A percentile compares a stretch with the other conserved stretches of the same genome.
Conservation (phyloP, 2,797 vertebrate species). For the Oryzias dopingdopingensis region DNA sequence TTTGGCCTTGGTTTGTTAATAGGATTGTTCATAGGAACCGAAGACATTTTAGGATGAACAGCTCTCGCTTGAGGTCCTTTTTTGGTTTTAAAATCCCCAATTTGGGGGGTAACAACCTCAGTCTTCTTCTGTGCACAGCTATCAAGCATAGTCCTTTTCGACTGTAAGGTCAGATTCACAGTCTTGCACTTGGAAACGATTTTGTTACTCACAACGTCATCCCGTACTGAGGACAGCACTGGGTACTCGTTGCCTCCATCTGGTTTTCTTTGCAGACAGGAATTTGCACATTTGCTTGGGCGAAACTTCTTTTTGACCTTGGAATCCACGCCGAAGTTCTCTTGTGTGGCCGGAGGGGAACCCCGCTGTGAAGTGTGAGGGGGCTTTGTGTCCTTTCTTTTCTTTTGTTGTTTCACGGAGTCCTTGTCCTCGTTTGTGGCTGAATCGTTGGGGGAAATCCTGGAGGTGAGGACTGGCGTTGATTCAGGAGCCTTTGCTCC, state of each 20-base stretch:
- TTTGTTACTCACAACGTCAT: constrained; percentile 83
- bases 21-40: constrained; percentile 77
- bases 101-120: constrained; percentile 73
- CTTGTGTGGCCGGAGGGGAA: constrained; percentile 78
- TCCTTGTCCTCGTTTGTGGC: constrained; percentile 72
- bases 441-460: constrained; percentile 41
- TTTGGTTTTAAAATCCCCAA: constrained; percentile 81
- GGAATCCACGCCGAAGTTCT: constrained; percentile 81
- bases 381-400: constrained; percentile 82
- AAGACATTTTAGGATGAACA: constrained; percentile 81
- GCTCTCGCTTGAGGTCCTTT: constrained; percentile 81
- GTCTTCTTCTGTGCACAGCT: constrained; percentile 80
- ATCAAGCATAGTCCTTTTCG: constrained; percentile 77
- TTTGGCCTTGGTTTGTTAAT: constrained; percentile 78
- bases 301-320: constrained; percentile 84
- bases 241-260: constrained; percentile 77
- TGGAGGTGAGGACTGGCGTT: constrained; percentile 51
- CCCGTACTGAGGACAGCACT: constrained; percentile 80
- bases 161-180: constrained; percentile 70
- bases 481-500: constrained; percentile 68
- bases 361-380: constrained; percentile 70
- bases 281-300: constrained; percentile 70
- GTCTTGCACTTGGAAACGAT: constrained; percentile 77
- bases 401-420: constrained; percentile 77
- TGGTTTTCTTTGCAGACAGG: constrained; percentile 65